These are phyloP conservation scores for Bombus huntii DNA, from an alignment of 1,140 invertebrate genomes.

Conservation along the genomic window DNA sequence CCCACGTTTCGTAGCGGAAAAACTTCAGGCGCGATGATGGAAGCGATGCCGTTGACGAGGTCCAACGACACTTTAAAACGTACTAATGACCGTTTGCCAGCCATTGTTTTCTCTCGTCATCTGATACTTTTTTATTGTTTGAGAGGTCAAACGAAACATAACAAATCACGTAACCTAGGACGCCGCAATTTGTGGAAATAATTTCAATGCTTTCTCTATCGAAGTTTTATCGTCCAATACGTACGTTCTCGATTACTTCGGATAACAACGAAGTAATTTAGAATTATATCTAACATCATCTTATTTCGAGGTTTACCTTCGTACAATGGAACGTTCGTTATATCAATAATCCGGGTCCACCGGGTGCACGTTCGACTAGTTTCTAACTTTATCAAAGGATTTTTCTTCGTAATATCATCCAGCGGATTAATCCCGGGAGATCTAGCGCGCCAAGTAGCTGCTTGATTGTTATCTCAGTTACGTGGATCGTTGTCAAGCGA, in stretches of 20 bases:
- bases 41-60: neutral
- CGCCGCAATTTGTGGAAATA: no score
- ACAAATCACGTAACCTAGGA: no score
- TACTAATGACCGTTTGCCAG: neutral
- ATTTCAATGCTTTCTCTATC: no score
- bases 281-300: neutral
- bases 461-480: constrained; percentile 3
- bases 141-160: no score
- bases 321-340: constrained; percentile 1
- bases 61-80: constrained; percentile 2
- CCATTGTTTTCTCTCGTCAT: neutral
- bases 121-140: no score
- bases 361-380: neutral
- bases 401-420: neutral
- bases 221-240: no score
- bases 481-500: neutral
- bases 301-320: neutral
- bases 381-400: neutral
- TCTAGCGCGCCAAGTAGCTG: neutral
- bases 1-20: neutral
- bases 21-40: neutral
- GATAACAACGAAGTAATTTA: no score
- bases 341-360: constrained; percentile 13
- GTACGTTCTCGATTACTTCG: no score
- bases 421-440: constrained; percentile 8